Percentiles rank a stretch among this genome's conserved stretches.
phyloP scores from a whole-genome alignment of 1,140 invertebrate genomes.

The Bombus difficillimus region DNA sequence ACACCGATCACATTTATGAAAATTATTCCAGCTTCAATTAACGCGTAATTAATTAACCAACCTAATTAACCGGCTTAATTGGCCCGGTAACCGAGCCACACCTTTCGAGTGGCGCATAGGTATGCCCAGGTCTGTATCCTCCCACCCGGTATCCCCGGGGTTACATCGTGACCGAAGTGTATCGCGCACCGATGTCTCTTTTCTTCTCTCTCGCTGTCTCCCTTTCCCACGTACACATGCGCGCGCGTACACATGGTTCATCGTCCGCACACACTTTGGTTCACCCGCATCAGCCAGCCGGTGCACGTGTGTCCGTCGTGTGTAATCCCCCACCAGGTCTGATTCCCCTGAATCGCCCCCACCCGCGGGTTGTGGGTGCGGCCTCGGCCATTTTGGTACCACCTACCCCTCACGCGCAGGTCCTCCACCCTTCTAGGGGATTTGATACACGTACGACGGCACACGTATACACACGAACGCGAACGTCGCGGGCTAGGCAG shows the following conservation, averaged over 20 bases:
- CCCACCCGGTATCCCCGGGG: slow-evolving; percentile 51
- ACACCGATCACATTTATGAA: neutral
- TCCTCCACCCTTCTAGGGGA: slow-evolving; percentile 60
- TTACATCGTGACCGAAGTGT: slow-evolving; percentile 57
- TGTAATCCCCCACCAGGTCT: slow-evolving; percentile 43
- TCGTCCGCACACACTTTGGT: slow-evolving; percentile 25
- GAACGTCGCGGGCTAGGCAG: slow-evolving; percentile 38
- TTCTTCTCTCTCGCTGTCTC: neutral
- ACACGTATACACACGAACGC: slow-evolving; percentile 48
- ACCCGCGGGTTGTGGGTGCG: slow-evolving; percentile 68
- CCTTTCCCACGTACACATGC: neutral
- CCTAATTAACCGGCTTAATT: slow-evolving; percentile 61
- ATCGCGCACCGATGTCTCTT: slow-evolving; percentile 27
- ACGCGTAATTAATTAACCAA: slow-evolving; percentile 58
- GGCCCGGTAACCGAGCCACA: slow-evolving; percentile 56
- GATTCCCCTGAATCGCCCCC: slow-evolving; percentile 74
- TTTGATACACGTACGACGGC: slow-evolving; percentile 52
- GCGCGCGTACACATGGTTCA: slow-evolving; percentile 26
- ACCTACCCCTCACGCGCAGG: slow-evolving; percentile 75
- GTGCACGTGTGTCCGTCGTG: slow-evolving; percentile 50
- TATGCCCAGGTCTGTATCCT: slow-evolving; percentile 58
- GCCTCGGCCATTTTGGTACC: slow-evolving; percentile 79
- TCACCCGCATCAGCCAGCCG: slow-evolving; percentile 7
- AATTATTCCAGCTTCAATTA: slow-evolving; percentile 43
- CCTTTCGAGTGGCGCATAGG: slow-evolving; percentile 65